A percentile compares a stretch with the other conserved stretches of the same genome.
These are phyloP conservation scores for Tetranychus cinnabarinus DNA, from an alignment of 1,140 invertebrate genomes.

Conservation along the genomic window DNA sequence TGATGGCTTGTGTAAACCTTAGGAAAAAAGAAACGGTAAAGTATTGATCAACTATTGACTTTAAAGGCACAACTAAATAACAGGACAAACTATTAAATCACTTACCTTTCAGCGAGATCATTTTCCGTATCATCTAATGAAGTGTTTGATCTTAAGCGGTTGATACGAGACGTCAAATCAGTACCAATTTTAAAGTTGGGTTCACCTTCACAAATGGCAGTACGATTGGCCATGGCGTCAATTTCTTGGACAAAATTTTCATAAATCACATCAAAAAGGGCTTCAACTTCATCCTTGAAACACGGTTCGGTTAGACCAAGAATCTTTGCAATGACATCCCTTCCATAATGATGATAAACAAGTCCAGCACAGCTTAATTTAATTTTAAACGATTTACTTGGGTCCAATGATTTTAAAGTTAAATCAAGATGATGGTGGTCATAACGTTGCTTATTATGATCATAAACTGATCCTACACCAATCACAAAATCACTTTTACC, in stretches of 20 bases:
- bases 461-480: conserved; percentile 73
- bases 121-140: conserved; percentile 44
- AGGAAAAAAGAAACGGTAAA: not conserved
- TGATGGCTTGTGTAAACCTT: conserved; percentile 38
- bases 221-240: conserved; percentile 88
- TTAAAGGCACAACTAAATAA: no score
- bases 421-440: conserved; percentile 78
- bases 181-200: conserved; percentile 46
- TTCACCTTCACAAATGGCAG: not conserved
- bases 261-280: conserved; percentile 59
- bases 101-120: conserved; percentile 6
- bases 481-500: conserved; percentile 76
- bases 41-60: not conserved
- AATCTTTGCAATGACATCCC: conserved; percentile 38
- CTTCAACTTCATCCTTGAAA: conserved; percentile 21
- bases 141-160: conserved; percentile 44
- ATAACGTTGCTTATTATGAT: conserved; percentile 42
- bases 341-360: conserved; percentile 73
- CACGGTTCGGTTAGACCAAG: conserved; percentile 8
- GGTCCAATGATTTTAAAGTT: conserved; percentile 31
- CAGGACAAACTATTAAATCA: no score
- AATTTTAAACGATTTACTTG: conserved; percentile 30
- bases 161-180: conserved; percentile 46
- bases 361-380: conserved; percentile 84
- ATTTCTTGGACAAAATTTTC: conserved; percentile 74